A percentile compares a stretch with the other conserved stretches of the same genome.
phyloP scores from a whole-genome alignment of 2,888 invertebrate species.

The Drosophila tripunctata region DNA sequence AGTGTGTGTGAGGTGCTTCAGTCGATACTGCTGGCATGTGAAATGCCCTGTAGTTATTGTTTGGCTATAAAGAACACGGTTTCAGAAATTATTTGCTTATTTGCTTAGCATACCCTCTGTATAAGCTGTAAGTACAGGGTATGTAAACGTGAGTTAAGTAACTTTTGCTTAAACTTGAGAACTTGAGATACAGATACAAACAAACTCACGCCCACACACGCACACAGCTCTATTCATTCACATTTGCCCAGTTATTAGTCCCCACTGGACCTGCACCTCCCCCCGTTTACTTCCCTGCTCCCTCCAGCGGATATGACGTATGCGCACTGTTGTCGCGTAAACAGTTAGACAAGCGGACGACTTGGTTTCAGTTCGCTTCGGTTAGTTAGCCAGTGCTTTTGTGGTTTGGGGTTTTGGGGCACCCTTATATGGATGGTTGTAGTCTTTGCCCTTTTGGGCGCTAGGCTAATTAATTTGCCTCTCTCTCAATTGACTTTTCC shows the following conservation, averaged over 20 bases:
- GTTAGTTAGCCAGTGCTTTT: not conserved
- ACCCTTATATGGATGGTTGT: conserved; percentile 18
- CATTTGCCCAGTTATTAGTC: conserved; percentile 31
- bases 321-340: conserved; percentile 29
- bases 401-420: too few relatives aligned
- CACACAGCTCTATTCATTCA: conserved; percentile 42
- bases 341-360: conserved; percentile 53
- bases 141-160: conserved; percentile 66
- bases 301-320: conserved; percentile 56
- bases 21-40: not conserved
- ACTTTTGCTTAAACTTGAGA: conserved; percentile 44
- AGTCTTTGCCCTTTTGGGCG: conserved; percentile 22
- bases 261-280: conserved; percentile 4
- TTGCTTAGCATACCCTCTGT: not conserved
- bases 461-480: conserved; percentile 47
- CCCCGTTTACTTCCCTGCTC: not conserved
- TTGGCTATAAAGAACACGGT: too few relatives aligned
- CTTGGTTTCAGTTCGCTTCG: conserved; percentile 13
- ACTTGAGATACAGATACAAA: conserved; percentile 28
- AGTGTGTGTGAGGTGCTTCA: not conserved
- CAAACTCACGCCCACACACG: conserved; percentile 1
- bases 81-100: not conserved
- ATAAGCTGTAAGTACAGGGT: not conserved
- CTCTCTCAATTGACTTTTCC: not conserved
- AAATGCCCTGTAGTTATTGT: not conserved